These are phyloP conservation scores for Luperina testacea DNA, from an alignment of 2,888 invertebrate species.

Conservation along the genomic window DNA sequence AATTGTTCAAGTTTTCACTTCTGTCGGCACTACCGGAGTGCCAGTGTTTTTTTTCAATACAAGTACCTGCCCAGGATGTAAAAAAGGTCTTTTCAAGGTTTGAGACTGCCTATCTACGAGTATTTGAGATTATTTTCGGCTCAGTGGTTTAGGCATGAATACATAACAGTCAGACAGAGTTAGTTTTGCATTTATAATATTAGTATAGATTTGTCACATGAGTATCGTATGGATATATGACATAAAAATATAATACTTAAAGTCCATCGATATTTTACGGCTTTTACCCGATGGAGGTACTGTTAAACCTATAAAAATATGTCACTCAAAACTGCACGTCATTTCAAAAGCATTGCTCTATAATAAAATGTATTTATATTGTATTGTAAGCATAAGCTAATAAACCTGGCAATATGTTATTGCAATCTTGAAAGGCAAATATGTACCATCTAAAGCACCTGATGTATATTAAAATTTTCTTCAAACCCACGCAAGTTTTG, in stretches of 20 bases:
- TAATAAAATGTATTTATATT: not conserved
- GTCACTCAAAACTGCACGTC: not conserved
- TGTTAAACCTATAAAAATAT: not conserved
- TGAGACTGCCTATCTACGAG: not conserved
- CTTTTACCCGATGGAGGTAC: not conserved
- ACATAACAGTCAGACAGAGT: not conserved
- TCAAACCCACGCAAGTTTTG: not conserved
- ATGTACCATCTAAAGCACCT: slow-evolving; percentile 11
- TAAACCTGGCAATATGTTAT: slow-evolving; percentile 31
- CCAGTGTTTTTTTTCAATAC: not conserved
- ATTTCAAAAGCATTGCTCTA: not conserved
- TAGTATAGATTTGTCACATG: too few relatives aligned
- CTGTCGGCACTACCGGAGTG: too few relatives aligned
- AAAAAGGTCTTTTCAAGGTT: not conserved
- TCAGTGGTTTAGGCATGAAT: not conserved
- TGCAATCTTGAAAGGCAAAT: slow-evolving; percentile 52
- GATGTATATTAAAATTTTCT: slow-evolving; percentile 28
- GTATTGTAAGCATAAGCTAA: slow-evolving; percentile 36
- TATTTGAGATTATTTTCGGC: not conserved
- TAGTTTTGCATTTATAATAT: not conserved
- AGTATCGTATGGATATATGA: not conserved
- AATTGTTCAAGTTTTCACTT: too few relatives aligned
- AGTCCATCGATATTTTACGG: not conserved
- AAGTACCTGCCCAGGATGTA: not conserved
- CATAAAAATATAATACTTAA: not conserved